Conservation (phyloP, 2,888 invertebrate species). For the Bursaphelenchus okinawaensis region DNA sequence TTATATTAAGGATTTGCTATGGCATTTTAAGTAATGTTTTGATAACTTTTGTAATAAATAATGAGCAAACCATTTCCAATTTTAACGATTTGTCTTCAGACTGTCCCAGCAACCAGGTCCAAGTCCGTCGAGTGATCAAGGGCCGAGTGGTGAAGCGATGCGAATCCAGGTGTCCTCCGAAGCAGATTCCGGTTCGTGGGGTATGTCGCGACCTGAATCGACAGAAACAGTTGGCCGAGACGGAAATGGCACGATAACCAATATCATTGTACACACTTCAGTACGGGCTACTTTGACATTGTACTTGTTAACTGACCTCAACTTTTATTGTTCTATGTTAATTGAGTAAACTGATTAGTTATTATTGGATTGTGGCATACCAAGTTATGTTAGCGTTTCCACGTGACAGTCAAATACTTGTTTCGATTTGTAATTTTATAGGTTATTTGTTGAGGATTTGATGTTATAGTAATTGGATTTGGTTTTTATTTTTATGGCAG, state of each 20-base stretch:
- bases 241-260: neutral
- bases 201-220: conserved; percentile 41
- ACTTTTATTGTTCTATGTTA: neutral
- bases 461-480: no score
- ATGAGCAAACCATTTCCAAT: neutral
- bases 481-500: no score
- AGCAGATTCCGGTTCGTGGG: conserved; percentile 50
- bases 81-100: conserved; percentile 8
- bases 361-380: neutral
- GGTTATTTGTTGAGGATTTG: no score
- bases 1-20: no score
- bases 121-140: conserved; percentile 48
- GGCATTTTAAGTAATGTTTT: no score
- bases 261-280: neutral
- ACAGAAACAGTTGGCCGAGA: neutral
- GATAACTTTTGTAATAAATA: neutral
- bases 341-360: neutral
- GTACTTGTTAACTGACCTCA: neutral
- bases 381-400: neutral
- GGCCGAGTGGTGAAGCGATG: conserved; percentile 54
- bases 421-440: no score
- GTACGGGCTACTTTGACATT: neutral
- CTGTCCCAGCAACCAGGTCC: conserved; percentile 48
- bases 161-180: conserved; percentile 50
- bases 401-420: no score